Evolutionary conservation across 2,888 invertebrate genomes (phyloP), one percentile per base, ranked within the genome.

Genomic region (Exocentrus adspersus): DNA sequence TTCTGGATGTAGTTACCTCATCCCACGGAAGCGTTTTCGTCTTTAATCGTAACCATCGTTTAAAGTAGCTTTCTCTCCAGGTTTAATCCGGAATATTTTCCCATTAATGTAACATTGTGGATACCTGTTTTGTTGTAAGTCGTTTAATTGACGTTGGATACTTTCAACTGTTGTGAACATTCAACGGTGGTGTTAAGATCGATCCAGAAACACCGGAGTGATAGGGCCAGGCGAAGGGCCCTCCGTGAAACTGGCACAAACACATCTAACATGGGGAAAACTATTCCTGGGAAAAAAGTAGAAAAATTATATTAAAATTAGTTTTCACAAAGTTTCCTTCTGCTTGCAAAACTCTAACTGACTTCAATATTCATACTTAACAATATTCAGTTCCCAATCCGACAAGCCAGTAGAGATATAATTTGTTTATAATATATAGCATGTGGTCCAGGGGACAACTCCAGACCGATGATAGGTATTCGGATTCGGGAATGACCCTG

Each of bases 401-500:
- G n/a, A n/a, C n/a, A n/a, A n/a, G n/a, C n/a, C n/a, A n/a, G n/a
- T n/a, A n/a, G n/a, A n/a, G n/a, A n/a, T n/a, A n/a, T n/a, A n/a
- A n/a, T n/a, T n/a, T n/a, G n/a, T n/a, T n/a, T n/a, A n/a, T n/a
- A n/a, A n/a, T n/a, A n/a, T n/a, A n/a, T n/a, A n/a, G n/a, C n/a
- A 24, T 7, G 7, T 24, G 4, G 24, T 7, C 24, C 24, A 24
- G 24, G 24, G 4, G 24, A 7, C 7, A 7, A 7, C 24, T 24
- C 4, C 24, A 5, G 7, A 5, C 3, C 24, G 24, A 24, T 7
- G 7, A n/a, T n/a, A n/a, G n/a, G n/a, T n/a, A n/a, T n/a, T n/a
- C n/a, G 24, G 4, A 3, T 7, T 24, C 7, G 24, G 7, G 4
- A 24, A 5, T 24, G 24, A 24, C 74, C 10, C 68, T 66, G 5